These are phyloP conservation scores for Pyralis farinalis DNA, from an alignment of 2,888 invertebrate species.

Conservation along the genomic window DNA sequence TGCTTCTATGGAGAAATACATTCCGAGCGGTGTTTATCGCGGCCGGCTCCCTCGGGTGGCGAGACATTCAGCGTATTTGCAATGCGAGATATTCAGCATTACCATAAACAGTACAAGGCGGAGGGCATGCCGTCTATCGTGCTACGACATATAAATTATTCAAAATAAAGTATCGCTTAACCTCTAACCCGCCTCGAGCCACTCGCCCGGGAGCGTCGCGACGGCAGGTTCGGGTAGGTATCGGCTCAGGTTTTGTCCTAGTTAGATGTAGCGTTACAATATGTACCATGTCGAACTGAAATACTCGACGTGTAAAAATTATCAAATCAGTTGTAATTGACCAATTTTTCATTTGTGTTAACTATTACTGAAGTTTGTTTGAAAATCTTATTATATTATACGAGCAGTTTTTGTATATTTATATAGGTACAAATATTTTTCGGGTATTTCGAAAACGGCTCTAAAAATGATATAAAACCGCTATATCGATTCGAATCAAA, in stretches of 20 bases:
- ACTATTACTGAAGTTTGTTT: no score
- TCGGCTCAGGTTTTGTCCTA: background rate
- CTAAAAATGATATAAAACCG: no score
- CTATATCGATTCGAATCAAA: no score
- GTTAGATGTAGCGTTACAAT: background rate
- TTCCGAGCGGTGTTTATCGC: slow-evolving; percentile 61
- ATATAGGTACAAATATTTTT: no score
- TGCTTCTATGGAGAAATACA: slow-evolving; percentile 52
- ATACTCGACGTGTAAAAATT: no score
- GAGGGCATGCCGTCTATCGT: slow-evolving; percentile 79
- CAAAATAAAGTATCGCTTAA: slow-evolving; percentile 82
- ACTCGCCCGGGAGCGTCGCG: slow-evolving; percentile 6
- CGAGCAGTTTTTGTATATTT: no score
- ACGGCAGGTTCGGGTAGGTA: slow-evolving; percentile 2
- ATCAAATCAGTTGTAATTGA: no score
- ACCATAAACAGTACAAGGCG: slow-evolving; percentile 78
- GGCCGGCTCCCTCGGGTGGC: slow-evolving; percentile 59
- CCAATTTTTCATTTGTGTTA: no score
- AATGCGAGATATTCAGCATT: slow-evolving; percentile 78
- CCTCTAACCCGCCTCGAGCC: slow-evolving; percentile 58
- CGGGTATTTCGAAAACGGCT: no score
- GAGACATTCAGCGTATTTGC: slow-evolving; percentile 78
- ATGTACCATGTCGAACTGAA: no score
- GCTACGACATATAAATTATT: slow-evolving; percentile 79
- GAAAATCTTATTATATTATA: no score